Evolutionary conservation across 30 jellyfish, hydroid and myxozoan species (phyloP).

Genomic region (Chironex yamaguchii): DNA sequence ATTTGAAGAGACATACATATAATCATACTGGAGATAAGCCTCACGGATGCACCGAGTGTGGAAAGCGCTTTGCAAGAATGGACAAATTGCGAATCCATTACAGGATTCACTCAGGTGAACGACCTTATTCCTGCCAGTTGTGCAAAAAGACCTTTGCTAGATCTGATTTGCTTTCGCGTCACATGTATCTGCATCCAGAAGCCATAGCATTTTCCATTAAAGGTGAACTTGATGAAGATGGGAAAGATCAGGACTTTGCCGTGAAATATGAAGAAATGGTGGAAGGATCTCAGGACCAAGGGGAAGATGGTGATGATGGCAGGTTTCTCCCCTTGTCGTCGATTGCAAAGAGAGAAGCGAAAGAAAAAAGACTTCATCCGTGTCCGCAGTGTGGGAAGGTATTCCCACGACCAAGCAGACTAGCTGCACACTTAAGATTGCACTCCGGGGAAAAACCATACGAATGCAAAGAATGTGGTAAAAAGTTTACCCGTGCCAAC

Average conservation of each 20-base stretch:
- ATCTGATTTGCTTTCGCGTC: background rate
- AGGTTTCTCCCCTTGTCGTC: background rate
- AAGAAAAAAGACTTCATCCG: background rate
- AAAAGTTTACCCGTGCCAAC: slow-evolving; percentile 1
- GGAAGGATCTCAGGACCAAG: background rate
- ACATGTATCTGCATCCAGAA: background rate
- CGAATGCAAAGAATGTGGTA: slow-evolving; percentile 7
- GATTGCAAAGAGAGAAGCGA: background rate
- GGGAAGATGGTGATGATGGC: background rate
- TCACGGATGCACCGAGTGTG: background rate
- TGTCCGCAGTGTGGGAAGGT: background rate
- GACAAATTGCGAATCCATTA: background rate
- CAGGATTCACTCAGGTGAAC: background rate
- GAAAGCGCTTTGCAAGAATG: background rate
- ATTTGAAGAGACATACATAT: background rate
- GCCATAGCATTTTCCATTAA: background rate
- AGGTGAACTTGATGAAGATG: background rate
- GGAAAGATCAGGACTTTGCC: background rate
- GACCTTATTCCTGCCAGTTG: background rate
- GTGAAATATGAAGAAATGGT: background rate
- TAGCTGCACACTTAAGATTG: background rate
- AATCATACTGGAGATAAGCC: slow-evolving; percentile 4
- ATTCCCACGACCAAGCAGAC: background rate
- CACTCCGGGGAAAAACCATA: slow-evolving; percentile 3
- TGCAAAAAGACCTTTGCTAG: background rate